These are phyloP conservation scores for Empis stercorea DNA, from an alignment of 2,888 invertebrate species.

Conservation along the genomic window DNA sequence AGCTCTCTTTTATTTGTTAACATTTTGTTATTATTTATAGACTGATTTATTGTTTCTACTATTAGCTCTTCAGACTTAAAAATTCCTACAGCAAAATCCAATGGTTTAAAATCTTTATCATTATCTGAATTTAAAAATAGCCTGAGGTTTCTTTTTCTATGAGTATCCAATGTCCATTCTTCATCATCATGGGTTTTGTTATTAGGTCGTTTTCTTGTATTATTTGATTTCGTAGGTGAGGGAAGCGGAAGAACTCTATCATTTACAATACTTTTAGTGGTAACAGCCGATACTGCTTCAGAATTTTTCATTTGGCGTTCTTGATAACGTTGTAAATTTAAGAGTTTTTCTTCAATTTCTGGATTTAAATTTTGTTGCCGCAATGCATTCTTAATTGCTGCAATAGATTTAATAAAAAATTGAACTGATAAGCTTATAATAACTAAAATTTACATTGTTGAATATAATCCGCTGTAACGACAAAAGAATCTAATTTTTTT, in stretches of 20 bases:
- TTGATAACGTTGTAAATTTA: constrained; percentile 76
- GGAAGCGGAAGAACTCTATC: not conserved
- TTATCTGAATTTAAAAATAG: not conserved
- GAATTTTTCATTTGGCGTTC: constrained; percentile 55
- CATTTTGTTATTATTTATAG: no score
- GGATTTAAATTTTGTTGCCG: constrained; percentile 84
- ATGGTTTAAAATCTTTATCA: constrained; percentile 2
- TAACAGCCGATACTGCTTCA: constrained; percentile 19
- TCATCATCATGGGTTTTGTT: constrained; percentile 13
- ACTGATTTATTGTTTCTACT: no score
- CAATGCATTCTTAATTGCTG: constrained; percentile 84
- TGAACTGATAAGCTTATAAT: not conserved
- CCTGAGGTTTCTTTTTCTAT: not conserved
- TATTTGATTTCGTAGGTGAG: not conserved
- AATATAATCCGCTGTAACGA: constrained; percentile 83
- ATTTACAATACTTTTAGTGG: constrained; percentile 27
- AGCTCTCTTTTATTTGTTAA: constrained; percentile 3
- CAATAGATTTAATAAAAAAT: constrained; percentile 20
- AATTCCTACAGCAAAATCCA: not conserved
- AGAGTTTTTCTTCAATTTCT: constrained; percentile 81
- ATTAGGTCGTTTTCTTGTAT: constrained; percentile 7
- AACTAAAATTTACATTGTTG: constrained; percentile 62
- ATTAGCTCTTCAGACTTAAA: no score
- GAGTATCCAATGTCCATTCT: no score
- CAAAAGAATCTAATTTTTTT: constrained; percentile 44